These are phyloP conservation scores for Argyra leucocephala DNA, from an alignment of 2,888 invertebrate species.

Conservation along the genomic window DNA sequence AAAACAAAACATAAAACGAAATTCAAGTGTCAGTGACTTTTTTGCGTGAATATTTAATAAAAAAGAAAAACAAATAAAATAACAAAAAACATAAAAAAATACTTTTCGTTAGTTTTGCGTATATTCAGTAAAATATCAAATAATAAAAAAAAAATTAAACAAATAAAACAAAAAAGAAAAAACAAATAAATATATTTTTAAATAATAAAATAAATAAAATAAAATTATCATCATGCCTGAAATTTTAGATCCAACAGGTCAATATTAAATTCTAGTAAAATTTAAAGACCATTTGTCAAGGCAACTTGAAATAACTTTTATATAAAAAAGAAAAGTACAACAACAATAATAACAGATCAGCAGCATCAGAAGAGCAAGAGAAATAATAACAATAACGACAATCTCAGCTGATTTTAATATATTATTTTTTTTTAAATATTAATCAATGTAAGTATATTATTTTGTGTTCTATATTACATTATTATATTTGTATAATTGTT, in stretches of 20 bases:
- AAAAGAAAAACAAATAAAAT: not conserved
- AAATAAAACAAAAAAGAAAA: slow-evolving; percentile 10
- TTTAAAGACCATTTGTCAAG: slow-evolving; percentile 10
- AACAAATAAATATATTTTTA: slow-evolving; percentile 11
- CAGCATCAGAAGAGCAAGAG: no score
- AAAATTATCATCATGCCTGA: slow-evolving; percentile 27
- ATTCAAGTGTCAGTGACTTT: slow-evolving; percentile 39
- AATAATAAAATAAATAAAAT: not conserved
- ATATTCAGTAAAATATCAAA: not conserved
- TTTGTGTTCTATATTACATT: no score
- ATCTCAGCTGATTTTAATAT: no score
- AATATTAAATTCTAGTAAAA: slow-evolving; percentile 37
- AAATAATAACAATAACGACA: no score
- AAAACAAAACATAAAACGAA: not conserved
- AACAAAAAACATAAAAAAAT: not conserved
- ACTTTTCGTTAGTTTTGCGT: not conserved
- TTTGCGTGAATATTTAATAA: slow-evolving; percentile 14
- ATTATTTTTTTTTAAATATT: no score
- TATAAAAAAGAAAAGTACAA: no score
- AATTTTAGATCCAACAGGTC: slow-evolving; percentile 42
- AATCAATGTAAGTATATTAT: no score
- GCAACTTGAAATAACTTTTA: not conserved
- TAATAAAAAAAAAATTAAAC: slow-evolving; percentile 8
- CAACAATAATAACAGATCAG: no score
- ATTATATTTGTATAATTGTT: no score